A percentile compares a stretch with the other conserved stretches of the same genome.
phyloP scores from a whole-genome alignment of 1,140 invertebrate genomes.

The Trinorchestia longiramus region DNA sequence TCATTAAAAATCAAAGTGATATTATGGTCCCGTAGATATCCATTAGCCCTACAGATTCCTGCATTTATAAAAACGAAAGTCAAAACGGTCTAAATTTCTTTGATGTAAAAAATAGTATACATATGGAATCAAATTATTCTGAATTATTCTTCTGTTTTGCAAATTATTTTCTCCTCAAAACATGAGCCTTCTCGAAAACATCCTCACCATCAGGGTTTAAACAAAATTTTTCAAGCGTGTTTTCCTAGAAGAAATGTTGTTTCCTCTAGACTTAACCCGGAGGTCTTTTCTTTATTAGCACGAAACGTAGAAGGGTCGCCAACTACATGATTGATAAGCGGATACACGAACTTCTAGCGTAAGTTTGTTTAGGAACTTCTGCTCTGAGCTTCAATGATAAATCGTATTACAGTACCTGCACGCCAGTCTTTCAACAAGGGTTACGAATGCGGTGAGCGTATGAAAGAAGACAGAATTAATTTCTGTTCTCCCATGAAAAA shows the following conservation, averaged over 20 bases:
- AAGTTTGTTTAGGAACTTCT: slow-evolving; percentile 53
- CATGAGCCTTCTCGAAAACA: not conserved
- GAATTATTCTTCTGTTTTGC: not conserved
- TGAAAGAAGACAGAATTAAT: not conserved
- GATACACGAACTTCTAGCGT: slow-evolving; percentile 11
- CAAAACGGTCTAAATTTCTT: not conserved
- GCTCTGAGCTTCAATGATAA: slow-evolving; percentile 53
- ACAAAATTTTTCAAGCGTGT: not conserved
- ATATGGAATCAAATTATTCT: not conserved
- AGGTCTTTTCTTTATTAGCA: slow-evolving; percentile 38
- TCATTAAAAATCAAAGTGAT: not conserved
- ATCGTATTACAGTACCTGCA: slow-evolving; percentile 28
- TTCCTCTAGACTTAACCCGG: not conserved
- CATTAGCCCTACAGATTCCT: not conserved
- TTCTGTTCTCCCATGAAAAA: not conserved
- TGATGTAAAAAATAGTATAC: not conserved
- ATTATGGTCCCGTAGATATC: not conserved
- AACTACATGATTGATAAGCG: slow-evolving; percentile 42
- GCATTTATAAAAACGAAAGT: not conserved
- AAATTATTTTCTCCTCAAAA: not conserved
- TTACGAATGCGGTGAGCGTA: not conserved
- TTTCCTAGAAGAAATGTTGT: not conserved
- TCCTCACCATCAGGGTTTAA: not conserved
- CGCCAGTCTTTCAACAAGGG: not conserved
- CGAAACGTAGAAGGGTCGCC: not conserved